These are phyloP conservation scores for Rhinogobio ventralis DNA, from an alignment of 2,797 vertebrate species.

Conservation along the genomic window DNA sequence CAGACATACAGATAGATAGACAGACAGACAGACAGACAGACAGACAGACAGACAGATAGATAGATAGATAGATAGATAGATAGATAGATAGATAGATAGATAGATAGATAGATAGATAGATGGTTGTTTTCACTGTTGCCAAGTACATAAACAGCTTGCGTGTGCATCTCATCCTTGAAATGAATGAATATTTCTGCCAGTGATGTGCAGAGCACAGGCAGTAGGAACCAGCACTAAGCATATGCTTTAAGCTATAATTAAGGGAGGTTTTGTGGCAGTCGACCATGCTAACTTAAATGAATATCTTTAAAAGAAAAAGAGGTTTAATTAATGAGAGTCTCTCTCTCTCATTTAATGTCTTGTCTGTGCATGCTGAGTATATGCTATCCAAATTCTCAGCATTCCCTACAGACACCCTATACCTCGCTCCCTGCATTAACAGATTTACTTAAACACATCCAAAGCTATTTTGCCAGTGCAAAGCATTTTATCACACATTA, in stretches of 20 bases:
- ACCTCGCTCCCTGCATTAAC: background rate
- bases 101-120: background rate
- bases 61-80: too few relatives aligned
- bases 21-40: too few relatives aligned
- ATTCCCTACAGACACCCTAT: background rate
- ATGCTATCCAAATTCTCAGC: background rate
- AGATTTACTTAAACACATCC: conserved; percentile 15
- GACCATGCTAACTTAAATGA: conserved; percentile 53
- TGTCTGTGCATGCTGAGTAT: conserved; percentile 15
- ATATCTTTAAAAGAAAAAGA: conserved; percentile 37
- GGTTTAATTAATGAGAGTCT: conserved; percentile 36
- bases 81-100: too few relatives aligned
- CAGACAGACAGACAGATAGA: too few relatives aligned
- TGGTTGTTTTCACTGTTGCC: background rate
- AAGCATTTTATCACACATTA: conserved; percentile 9
- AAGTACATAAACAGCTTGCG: background rate
- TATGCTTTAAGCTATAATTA: conserved; percentile 56
- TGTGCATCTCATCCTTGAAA: conserved; percentile 13
- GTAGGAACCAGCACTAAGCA: conserved; percentile 13
- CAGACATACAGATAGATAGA: too few relatives aligned
- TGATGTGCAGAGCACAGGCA: background rate
- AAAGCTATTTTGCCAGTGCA: background rate
- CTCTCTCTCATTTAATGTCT: conserved; percentile 40
- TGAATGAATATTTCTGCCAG: background rate
- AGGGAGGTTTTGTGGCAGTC: conserved; percentile 43